Evolutionary conservation across 2,888 invertebrate species (phyloP).

Genomic region (Nomada goodeniana): DNA sequence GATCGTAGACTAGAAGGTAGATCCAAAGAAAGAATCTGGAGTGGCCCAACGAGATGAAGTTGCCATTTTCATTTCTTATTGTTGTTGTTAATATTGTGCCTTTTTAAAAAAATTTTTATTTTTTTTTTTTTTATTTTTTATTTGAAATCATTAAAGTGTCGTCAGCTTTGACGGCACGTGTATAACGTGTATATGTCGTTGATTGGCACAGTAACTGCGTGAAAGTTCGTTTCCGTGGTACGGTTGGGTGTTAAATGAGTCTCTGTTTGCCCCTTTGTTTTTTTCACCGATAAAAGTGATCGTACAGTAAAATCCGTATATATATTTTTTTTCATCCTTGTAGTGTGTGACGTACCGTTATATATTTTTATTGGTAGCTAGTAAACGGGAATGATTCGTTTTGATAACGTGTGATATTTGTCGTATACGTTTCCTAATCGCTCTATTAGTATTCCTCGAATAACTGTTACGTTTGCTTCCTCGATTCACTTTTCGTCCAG

Average conservation of each 20-base stretch:
- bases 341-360: conserved; percentile 34
- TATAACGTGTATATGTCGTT: conserved; percentile 24
- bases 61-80: not conserved
- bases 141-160: not conserved
- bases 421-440: conserved; percentile 27
- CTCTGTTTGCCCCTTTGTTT: conserved; percentile 24
- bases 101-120: no score
- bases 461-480: not conserved
- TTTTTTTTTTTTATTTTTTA: no score
- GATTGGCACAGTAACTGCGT: conserved; percentile 26
- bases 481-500: not conserved
- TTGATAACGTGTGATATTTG: conserved; percentile 45
- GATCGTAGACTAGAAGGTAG: conserved; percentile 66
- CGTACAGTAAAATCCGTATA: not conserved
- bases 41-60: conserved; percentile 48
- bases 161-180: not conserved
- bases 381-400: conserved; percentile 39
- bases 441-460: conserved; percentile 6
- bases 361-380: conserved; percentile 35
- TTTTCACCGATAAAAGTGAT: conserved; percentile 17
- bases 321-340: not conserved
- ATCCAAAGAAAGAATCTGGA: conserved; percentile 51
- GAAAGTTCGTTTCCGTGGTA: conserved; percentile 18
- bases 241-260: conserved; percentile 42
- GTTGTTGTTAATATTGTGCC: not conserved